Conservation (phyloP, 1,140 invertebrate genomes). For the Macrocentrus cingulum region DNA sequence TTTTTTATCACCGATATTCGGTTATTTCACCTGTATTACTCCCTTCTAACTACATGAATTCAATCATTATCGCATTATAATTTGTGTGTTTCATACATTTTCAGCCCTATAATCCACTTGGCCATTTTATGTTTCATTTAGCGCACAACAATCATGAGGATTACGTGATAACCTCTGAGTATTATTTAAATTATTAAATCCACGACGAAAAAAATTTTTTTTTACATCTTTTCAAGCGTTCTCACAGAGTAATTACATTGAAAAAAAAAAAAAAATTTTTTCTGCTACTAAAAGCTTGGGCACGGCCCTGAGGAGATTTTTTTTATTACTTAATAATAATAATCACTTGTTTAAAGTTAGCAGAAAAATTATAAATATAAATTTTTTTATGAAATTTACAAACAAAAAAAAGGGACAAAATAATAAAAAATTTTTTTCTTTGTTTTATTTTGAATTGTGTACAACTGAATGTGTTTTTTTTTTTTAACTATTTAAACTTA, state of each 20-base stretch:
- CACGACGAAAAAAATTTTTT: slow-evolving; percentile 34
- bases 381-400: no score
- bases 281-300: slow-evolving; percentile 41
- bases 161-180: slow-evolving; percentile 43
- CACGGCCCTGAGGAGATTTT: slow-evolving; percentile 41
- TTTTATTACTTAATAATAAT: slow-evolving; percentile 23
- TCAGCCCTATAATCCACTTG: no score
- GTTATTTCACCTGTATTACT: not conserved
- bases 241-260: slow-evolving; percentile 46
- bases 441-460: no score
- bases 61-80: no score
- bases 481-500: no score
- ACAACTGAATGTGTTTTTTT: no score
- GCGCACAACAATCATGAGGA: slow-evolving; percentile 43
- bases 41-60: not conserved
- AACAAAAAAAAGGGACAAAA: no score
- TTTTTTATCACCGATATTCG: not conserved
- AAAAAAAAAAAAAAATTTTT: slow-evolving; percentile 50
- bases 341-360: no score
- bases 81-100: not conserved
- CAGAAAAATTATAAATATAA: no score
- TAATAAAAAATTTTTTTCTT: no score
- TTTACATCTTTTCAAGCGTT: slow-evolving; percentile 20
- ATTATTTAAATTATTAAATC: slow-evolving; percentile 44
- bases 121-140: no score